Conservation (phyloP, 2,888 invertebrate genomes). For the Lacanobia oleracea region DNA sequence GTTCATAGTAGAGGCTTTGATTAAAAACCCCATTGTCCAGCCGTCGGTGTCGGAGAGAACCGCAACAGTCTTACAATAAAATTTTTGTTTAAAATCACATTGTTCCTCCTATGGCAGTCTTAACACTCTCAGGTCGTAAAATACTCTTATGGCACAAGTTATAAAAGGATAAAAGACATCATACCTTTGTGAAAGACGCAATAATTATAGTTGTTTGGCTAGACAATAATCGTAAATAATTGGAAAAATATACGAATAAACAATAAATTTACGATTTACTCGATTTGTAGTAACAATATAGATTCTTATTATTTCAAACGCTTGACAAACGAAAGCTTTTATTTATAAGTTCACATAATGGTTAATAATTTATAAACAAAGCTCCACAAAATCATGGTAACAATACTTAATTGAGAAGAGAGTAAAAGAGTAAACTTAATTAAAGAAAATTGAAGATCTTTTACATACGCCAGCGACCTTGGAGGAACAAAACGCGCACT, state of each 20-base stretch:
- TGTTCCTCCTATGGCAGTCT: conserved; percentile 79
- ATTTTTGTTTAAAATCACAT: conserved; percentile 86
- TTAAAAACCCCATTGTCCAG: conserved; percentile 70
- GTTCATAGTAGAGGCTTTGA: conserved; percentile 53
- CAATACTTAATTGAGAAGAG: no score
- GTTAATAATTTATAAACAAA: no score
- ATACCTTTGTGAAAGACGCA: not conserved
- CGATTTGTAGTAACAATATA: not conserved
- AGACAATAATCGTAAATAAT: not conserved
- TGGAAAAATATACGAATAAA: not conserved
- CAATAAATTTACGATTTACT: not conserved
- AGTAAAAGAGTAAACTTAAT: no score
- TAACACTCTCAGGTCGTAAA: conserved; percentile 77
- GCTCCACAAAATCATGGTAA: no score
- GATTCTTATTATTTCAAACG: not conserved
- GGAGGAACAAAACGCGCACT: no score
- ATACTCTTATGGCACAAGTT: conserved; percentile 60
- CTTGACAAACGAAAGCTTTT: not conserved
- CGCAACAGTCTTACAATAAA: conserved; percentile 74
- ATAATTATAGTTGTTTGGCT: not conserved
- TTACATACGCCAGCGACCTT: no score
- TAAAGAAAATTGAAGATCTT: no score
- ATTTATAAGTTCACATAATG: no score
- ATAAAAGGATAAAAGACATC: conserved; percentile 22
- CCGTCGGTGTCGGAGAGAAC: conserved; percentile 65